These are phyloP conservation scores for Nicator chloris DNA, from an alignment of 2,113 vertebrate genomes.

Conservation along the genomic window DNA sequence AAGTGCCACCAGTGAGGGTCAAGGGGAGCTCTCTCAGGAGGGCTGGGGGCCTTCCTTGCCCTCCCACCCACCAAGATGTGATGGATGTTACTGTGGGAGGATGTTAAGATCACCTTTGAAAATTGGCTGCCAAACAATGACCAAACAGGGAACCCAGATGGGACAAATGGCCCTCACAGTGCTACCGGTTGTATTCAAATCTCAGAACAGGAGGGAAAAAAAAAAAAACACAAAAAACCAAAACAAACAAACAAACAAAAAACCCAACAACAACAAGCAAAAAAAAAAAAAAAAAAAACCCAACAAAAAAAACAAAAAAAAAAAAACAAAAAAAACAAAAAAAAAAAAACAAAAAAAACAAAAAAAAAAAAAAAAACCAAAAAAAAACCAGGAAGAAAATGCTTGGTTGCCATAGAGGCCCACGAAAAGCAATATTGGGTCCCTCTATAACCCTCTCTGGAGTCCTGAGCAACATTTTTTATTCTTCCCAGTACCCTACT, in stretches of 20 bases:
- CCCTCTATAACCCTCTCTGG: background rate
- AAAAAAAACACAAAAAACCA: background rate
- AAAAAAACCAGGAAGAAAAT: too few relatives aligned
- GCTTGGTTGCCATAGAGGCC: background rate
- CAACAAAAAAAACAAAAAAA: background rate
- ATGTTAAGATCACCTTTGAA: background rate
- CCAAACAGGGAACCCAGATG: background rate
- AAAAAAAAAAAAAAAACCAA: background rate
- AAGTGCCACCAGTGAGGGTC: fast-evolving
- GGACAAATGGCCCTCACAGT: background rate
- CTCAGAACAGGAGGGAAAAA: background rate
- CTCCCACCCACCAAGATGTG: background rate
- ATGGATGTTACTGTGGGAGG: background rate
- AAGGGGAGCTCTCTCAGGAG: background rate
- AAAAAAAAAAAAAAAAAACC: background rate
- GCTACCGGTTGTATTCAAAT: background rate
- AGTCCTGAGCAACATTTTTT: background rate
- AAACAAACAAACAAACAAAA: too few relatives aligned
- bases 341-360: background rate
- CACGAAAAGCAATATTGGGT: background rate
- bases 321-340: background rate
- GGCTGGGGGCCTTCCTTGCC: background rate
- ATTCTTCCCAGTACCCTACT: background rate
- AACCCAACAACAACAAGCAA: too few relatives aligned
- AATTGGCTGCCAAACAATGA: background rate